These are phyloP conservation scores for Drosophila tristis DNA, from an alignment of 1,140 invertebrate species.

Conservation along the genomic window DNA sequence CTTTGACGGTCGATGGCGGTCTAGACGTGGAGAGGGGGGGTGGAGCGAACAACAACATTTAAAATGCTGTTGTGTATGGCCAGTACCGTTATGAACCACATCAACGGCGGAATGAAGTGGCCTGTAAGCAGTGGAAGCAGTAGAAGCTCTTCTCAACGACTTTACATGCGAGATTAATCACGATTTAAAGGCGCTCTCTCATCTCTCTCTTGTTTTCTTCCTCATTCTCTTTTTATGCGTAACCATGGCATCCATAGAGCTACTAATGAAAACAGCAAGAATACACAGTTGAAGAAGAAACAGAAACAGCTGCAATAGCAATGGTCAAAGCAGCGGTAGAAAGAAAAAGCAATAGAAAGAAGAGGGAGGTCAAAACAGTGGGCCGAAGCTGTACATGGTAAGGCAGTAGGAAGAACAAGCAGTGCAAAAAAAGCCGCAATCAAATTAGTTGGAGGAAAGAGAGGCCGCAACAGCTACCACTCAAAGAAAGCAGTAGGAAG, in stretches of 20 bases:
- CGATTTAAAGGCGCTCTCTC: constrained; percentile 27
- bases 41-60: constrained; percentile 21
- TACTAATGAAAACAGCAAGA: constrained; percentile 36
- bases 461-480: too few species aligned
- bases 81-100: constrained; percentile 36
- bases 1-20: background rate
- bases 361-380: too few species aligned
- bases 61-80: constrained; percentile 40
- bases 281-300: constrained; percentile 23
- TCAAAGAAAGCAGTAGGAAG: too few species aligned
- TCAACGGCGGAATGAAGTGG: constrained; percentile 43
- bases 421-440: too few species aligned
- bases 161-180: constrained; percentile 48
- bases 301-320: constrained; percentile 19
- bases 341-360: background rate
- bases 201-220: background rate
- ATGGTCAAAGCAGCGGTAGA: background rate
- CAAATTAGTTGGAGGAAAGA: too few species aligned
- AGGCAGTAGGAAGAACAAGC: too few species aligned
- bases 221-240: background rate
- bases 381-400: too few species aligned
- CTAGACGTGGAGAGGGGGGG: background rate
- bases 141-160: constrained; percentile 16
- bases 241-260: background rate
- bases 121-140: constrained; percentile 22